Percentiles rank a stretch among this genome's conserved stretches.
These are phyloP conservation scores for Pocillopora damicornis DNA, from an alignment of 64 coral and sea anemone species.

Conservation along the genomic window DNA sequence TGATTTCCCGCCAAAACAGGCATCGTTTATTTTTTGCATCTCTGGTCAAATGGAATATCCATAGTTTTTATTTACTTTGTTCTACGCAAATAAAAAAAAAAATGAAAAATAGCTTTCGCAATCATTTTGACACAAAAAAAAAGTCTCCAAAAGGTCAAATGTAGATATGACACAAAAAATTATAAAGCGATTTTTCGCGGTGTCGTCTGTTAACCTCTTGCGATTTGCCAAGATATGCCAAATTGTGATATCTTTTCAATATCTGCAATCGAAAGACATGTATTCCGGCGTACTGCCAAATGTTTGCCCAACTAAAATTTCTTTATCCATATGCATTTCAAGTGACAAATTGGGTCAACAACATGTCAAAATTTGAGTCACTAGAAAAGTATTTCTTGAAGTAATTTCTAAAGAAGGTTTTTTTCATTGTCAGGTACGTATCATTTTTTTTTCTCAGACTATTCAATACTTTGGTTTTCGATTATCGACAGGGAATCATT, in stretches of 20 bases:
- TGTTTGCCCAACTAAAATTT: background rate
- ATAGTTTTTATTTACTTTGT: background rate
- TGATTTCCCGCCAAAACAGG: background rate
- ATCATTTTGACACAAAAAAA: background rate
- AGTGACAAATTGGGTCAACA: too few relatives aligned
- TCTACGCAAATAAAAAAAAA: background rate
- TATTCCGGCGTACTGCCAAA: conserved; percentile 9
- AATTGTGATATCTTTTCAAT: background rate
- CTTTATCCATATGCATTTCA: too few relatives aligned
- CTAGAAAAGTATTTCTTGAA: background rate
- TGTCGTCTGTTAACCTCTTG: background rate
- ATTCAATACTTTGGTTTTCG: background rate
- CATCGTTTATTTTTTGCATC: conserved; percentile 2
- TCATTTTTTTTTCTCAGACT: background rate
- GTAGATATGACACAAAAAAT: background rate
- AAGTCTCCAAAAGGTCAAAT: background rate
- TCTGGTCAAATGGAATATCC: background rate
- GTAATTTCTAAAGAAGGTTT: too few relatives aligned
- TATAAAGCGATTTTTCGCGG: background rate
- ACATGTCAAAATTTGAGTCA: too few relatives aligned
- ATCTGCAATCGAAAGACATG: background rate
- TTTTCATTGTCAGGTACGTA: background rate
- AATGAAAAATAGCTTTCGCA: background rate
- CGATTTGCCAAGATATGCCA: background rate
- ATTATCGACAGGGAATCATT: background rate